Conservation (phyloP, 2,113 vertebrate genomes). For the Nibea albiflora region DNA sequence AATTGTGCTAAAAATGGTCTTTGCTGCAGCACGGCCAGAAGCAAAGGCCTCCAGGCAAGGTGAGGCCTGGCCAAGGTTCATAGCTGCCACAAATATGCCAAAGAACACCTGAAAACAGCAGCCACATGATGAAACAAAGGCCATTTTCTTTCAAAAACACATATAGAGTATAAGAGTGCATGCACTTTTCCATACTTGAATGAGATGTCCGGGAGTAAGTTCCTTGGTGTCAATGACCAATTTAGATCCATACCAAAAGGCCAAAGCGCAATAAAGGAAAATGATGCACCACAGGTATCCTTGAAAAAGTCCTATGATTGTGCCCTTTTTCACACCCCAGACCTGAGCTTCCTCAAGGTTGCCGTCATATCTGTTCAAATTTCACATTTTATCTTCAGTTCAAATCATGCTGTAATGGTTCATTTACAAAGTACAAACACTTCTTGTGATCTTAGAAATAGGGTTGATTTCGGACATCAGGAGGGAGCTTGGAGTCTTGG, state of each 20-base stretch:
- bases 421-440: background rate
- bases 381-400: background rate
- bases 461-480: no score
- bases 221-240: slow-evolving; percentile 84
- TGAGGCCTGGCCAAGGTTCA: slow-evolving; percentile 83
- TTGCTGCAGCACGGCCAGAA: slow-evolving; percentile 83
- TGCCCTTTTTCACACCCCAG: slow-evolving; percentile 84
- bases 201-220: slow-evolving; percentile 79
- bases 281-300: slow-evolving; percentile 85
- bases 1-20: slow-evolving; percentile 83
- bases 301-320: slow-evolving; percentile 80
- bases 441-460: background rate
- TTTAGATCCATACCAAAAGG: slow-evolving; percentile 85
- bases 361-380: slow-evolving; percentile 77
- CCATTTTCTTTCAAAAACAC: background rate
- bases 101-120: slow-evolving; percentile 82
- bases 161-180: background rate
- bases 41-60: slow-evolving; percentile 85
- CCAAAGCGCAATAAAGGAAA: slow-evolving; percentile 83
- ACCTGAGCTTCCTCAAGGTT: slow-evolving; percentile 82
- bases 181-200: slow-evolving; percentile 75
- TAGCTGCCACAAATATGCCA: slow-evolving; percentile 82
- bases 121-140: background rate
- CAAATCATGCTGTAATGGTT: background rate
- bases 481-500: no score